Conservation (phyloP, 2,888 invertebrate genomes). For the Caprella mutica region DNA sequence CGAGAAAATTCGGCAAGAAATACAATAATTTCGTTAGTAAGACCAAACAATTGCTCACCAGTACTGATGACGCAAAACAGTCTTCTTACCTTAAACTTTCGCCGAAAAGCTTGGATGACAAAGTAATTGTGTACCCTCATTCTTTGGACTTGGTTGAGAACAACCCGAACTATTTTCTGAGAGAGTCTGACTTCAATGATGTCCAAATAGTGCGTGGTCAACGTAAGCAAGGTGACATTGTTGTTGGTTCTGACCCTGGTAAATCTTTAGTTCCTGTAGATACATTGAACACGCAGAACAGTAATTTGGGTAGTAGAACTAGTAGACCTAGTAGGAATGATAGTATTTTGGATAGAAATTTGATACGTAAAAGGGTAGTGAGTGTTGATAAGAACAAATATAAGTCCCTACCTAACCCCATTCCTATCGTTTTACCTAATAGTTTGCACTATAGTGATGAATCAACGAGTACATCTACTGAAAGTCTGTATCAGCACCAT, state of each 20-base stretch:
- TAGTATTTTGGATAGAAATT: too few relatives aligned
- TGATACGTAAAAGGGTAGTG: too few relatives aligned
- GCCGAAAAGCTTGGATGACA: too few relatives aligned
- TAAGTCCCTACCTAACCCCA: too few relatives aligned
- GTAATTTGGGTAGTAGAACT: not conserved
- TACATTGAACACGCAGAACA: too few relatives aligned
- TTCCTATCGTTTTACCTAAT: too few relatives aligned
- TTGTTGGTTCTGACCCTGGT: not conserved
- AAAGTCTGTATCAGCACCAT: too few relatives aligned
- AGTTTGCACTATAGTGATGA: too few relatives aligned
- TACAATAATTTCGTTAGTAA: conserved; percentile 4
- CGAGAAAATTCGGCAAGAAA: conserved; percentile 1
- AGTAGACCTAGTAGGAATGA: too few relatives aligned
- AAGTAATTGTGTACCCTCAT: conserved; percentile 1
- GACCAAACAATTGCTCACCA: not conserved
- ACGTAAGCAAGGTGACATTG: not conserved
- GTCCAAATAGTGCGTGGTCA: not conserved
- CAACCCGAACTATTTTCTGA: conserved; percentile 3
- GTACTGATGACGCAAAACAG: not conserved
- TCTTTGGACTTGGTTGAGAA: conserved; percentile 7
- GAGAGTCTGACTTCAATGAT: not conserved
- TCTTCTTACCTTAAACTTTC: not conserved
- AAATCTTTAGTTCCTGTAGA: conserved; percentile 1
- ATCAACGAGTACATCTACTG: too few relatives aligned
- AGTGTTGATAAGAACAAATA: too few relatives aligned